Base-by-base conservation (phyloP, 2,113 vertebrate genomes). In the Motacilla alba region DNA sequence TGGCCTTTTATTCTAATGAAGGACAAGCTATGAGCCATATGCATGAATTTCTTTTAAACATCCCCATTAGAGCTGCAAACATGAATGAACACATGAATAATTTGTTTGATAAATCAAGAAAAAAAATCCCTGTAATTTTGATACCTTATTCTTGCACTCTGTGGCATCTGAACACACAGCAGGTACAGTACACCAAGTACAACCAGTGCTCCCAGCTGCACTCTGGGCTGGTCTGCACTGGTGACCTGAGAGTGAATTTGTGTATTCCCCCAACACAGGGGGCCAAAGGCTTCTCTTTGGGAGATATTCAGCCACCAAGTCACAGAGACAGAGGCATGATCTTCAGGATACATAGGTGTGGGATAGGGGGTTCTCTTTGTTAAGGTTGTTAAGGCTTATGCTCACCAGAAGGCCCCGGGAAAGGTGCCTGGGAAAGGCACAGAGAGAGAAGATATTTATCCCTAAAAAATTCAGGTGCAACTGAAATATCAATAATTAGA, bases 131-230 rank as follows among this genome's bases (percentile, higher is more conserved):
- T 52, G 18, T 26, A 27, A 39, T 35, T 49, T 35, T 44, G 31
- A 21, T 37, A 30, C 2, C 10, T 17, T 8, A 10, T 50, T 90
- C 67, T 18, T 76, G 31, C 4, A 49, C 11, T 12, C 44, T 44
- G 59, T 43, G 13, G n/a, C 44, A 63, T 3, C 39, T 9, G 15
- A 43, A 5, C 19, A 41, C 41, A 3, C 20, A 53, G 22, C 28
- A 43, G 20, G 13, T 13, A 1, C 15, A 74, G 55, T 20, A 17
- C 10, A 2, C 17, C 7, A 2, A 2, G 37, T 12, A 37, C 5
- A 39, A 26, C 33, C 15, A 3, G n/a, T 3, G 28, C 50, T 39
- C 35, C 28, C 41, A 28, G 44, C 33, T 41, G 4, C 52, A 28
- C 0, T 44, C 46, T 27, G 30, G 8, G 15, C 1, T 72, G 75